These are phyloP conservation scores for Heteromyza rotundicornis DNA, from an alignment of 2,888 invertebrate genomes.

Conservation along the genomic window DNA sequence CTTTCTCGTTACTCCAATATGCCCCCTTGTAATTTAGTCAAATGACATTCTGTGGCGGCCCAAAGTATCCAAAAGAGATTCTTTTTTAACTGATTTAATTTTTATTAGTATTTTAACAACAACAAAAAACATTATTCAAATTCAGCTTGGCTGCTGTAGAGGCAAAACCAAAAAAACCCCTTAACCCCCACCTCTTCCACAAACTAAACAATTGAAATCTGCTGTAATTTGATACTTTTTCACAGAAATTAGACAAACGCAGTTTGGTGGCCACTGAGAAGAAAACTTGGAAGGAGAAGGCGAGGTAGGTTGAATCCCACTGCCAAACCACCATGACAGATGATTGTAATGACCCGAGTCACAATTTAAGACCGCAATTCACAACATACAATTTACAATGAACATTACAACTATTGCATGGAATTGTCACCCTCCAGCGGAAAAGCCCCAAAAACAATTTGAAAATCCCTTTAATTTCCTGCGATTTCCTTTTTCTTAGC, in stretches of 20 bases:
- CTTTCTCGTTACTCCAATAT: too few species aligned
- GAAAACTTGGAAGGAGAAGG: too few species aligned
- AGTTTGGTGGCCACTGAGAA: neutral
- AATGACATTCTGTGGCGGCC: too few species aligned
- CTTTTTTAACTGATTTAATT: too few species aligned
- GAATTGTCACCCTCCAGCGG: constrained; percentile 29
- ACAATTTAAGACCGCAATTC: constrained; percentile 14
- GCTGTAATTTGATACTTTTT: constrained; percentile 32
- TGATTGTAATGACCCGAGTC: constrained; percentile 32
- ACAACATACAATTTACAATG: constrained; percentile 11
- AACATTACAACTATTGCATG: too few species aligned
- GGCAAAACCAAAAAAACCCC: neutral
- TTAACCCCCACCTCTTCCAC: constrained; percentile 11
- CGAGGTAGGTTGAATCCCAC: neutral
- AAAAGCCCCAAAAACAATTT: constrained; percentile 15
- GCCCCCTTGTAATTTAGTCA: too few species aligned
- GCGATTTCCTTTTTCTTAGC: constrained; percentile 39
- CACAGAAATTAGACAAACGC: constrained; percentile 11
- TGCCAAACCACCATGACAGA: constrained; percentile 30
- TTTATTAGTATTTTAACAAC: too few species aligned
- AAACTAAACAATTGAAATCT: constrained; percentile 27
- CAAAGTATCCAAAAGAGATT: too few species aligned
- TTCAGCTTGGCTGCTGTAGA: too few species aligned
- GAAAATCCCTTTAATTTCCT: constrained; percentile 56
- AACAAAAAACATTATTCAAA: too few species aligned